Conservation (phyloP, 2,797 vertebrate species). For the Callimico goeldii region DNA sequence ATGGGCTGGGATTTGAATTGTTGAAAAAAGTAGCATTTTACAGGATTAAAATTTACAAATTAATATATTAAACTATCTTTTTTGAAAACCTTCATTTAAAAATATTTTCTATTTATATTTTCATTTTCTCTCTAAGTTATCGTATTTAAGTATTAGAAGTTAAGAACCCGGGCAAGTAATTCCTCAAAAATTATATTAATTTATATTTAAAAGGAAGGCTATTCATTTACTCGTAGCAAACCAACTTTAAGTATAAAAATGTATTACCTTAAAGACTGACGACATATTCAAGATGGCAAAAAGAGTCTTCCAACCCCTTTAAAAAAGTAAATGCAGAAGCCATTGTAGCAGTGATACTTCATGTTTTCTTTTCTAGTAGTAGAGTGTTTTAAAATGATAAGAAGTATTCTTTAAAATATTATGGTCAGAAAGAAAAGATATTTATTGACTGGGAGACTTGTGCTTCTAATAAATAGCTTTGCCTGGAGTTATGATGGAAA, state of each 20-base stretch:
- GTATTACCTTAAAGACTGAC: constrained; percentile 1
- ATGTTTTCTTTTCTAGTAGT: not conserved
- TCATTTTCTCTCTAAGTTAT: not conserved
- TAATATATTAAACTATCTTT: not conserved
- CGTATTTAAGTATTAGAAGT: constrained; percentile 1
- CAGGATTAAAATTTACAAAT: constrained; percentile 27
- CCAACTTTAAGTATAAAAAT: constrained; percentile 34
- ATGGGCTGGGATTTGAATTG: not conserved
- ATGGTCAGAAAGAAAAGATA: not conserved
- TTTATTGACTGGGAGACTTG: not conserved
- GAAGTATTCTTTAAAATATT: constrained; percentile 43
- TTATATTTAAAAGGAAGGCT: not conserved
- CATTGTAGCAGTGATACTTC: not conserved
- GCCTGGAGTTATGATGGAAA: constrained; percentile 6
- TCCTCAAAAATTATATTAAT: not conserved
- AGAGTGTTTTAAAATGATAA: constrained; percentile 36
- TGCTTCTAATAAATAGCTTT: constrained; percentile 40
- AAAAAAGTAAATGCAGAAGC: not conserved
- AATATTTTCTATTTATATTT: constrained; percentile 22
- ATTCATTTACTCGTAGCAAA: constrained; percentile 2
- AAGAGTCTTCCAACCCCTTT: not conserved
- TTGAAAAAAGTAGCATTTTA: constrained; percentile 2
- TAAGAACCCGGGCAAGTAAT: not conserved
- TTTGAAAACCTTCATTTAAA: not conserved
- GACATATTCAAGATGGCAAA: not conserved